Base-by-base conservation (phyloP, 2,797 vertebrate genomes). In the Huso huso region DNA sequence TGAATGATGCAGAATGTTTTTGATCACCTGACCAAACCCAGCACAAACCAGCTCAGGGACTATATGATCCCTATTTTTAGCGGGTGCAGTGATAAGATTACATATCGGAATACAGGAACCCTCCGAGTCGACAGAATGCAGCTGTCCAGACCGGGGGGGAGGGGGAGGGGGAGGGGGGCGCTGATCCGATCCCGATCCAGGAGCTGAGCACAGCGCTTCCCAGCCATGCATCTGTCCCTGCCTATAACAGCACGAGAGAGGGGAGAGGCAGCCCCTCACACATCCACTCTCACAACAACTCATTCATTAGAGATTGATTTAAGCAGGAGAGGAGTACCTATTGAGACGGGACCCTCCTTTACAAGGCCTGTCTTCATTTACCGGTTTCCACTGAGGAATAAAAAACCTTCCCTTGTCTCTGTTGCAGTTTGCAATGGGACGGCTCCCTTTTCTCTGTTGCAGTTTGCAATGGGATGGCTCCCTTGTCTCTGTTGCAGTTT, bases 51-150 rank as follows among this genome's bases (percentile, higher is more conserved):
- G 55, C n/a, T 9, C n/a, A 6, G 48, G 49, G 62, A 75, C 70
- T 52, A 70, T 66, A 65, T 66, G 13, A 37, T 37, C 72, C 61
- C 79, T 93, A 92, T 91, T 90, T 91, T 92, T 94, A 93, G 89
- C 81, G 81, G 66, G 73, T 5, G 9, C 61, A 62, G 70, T 69
- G 85, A 87, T 92, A 84, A 75, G 78, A 81, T 93, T 92, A 91
- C 87, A 60, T 88, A 93, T 92, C 90, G 86, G 81, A 87, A 82
- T 89, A 88, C 86, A 11, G n/a, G 69, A 80, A 77, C 70, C 48
- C 73, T 71, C 77, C 83, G 86, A 80, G 88, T 89, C 87, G 85
- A 86, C 86, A 87, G 85, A 87, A 84, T 61, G 79, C 86, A 88
- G 83, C 83, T 87, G 88, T 87, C 86, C 72, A 69, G 51, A 67